Evolutionary conservation across 2,797 vertebrate genomes (phyloP).

Genomic region (Enteromius paludinosus): DNA sequence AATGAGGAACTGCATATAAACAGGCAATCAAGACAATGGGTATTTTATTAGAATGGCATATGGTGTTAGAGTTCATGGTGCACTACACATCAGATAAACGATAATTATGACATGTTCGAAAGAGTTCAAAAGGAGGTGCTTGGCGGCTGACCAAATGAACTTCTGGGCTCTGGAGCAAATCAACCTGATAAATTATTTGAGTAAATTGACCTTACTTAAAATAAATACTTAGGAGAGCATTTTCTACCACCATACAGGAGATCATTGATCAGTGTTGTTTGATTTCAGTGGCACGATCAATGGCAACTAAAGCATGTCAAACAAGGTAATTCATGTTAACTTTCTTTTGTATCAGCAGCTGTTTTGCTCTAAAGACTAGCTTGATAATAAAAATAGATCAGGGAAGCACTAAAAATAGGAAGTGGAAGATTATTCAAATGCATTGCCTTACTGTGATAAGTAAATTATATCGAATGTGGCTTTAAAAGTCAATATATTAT

Average conservation of each 20-base stretch:
- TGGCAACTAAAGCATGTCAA: constrained; percentile 28
- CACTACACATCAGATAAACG: constrained; percentile 55
- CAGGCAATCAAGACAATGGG: constrained; percentile 64
- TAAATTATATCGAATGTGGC: not conserved
- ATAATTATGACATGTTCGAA: constrained; percentile 28
- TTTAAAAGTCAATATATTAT: not conserved
- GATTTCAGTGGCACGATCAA: constrained; percentile 29
- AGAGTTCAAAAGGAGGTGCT: constrained; percentile 59
- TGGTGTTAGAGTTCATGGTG: constrained; percentile 63
- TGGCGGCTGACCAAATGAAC: constrained; percentile 53
- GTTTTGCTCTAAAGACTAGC: not conserved
- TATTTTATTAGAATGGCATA: constrained; percentile 70
- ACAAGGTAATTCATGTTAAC: constrained; percentile 20
- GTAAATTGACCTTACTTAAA: constrained; percentile 40
- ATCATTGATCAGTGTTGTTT: constrained; percentile 19
- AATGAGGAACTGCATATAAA: constrained; percentile 68
- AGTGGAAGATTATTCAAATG: not conserved
- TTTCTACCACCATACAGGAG: not conserved
- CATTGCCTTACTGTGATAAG: not conserved
- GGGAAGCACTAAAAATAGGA: not conserved
- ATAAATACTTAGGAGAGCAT: constrained; percentile 11
- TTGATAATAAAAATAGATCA: not conserved
- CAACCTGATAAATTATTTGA: constrained; percentile 47
- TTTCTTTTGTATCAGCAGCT: not conserved
- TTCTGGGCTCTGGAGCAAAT: constrained; percentile 56